Evolutionary conservation across 2,888 invertebrate genomes (phyloP).

Genomic region (Homarus gammarus): DNA sequence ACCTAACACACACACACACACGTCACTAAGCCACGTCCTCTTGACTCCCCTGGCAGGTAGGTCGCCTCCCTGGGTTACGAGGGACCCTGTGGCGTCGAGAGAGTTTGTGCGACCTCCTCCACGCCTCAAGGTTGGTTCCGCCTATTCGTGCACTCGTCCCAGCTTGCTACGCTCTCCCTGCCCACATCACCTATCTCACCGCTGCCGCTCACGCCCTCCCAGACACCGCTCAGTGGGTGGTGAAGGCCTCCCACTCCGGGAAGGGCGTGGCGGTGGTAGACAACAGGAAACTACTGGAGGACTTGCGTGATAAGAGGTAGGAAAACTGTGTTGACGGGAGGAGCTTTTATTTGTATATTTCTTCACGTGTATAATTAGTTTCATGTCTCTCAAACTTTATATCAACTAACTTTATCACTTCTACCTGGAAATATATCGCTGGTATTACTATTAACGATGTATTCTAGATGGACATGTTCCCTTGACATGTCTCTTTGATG

Average conservation of each 20-base stretch:
- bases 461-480: no score
- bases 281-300: constrained; percentile 24
- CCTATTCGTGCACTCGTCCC: constrained; percentile 19
- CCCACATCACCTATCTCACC: constrained; percentile 77
- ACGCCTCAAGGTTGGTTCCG: constrained; percentile 46
- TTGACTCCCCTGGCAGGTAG: constrained; percentile 72
- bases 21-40: background rate
- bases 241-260: constrained; percentile 43
- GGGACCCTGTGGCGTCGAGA: constrained; percentile 77
- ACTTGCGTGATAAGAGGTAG: constrained; percentile 27
- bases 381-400: no score
- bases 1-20: no score
- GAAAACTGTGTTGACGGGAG: background rate
- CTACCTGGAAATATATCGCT: no score
- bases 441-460: no score
- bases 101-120: constrained; percentile 76
- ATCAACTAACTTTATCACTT: no score
- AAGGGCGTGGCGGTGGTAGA: constrained; percentile 50
- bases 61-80: constrained; percentile 77
- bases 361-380: no score
- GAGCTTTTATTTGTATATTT: no score
- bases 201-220: constrained; percentile 77
- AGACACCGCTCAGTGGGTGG: constrained; percentile 51
- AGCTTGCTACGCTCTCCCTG: constrained; percentile 78
- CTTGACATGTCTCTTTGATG: no score